Evolutionary conservation across 2,888 invertebrate species (phyloP).

Genomic region (Bedellia somnulentella): DNA sequence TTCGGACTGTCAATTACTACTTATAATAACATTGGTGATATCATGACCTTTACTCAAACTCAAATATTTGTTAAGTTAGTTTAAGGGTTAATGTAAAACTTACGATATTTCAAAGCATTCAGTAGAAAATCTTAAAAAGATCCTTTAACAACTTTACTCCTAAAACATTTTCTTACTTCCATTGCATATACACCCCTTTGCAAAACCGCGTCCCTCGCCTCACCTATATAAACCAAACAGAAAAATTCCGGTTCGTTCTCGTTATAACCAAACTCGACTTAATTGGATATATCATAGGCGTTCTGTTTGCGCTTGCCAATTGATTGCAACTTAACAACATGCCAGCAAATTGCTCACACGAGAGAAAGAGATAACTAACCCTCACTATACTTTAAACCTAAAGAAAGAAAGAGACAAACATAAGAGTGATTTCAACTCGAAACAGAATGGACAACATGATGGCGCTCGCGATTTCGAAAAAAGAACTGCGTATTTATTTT

Average conservation of each 20-base stretch:
- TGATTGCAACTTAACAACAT: conserved; percentile 61
- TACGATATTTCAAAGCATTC: too few relatives aligned
- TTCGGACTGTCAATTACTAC: too few relatives aligned
- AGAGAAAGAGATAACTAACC: conserved; percentile 20
- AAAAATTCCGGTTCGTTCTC: conserved; percentile 2
- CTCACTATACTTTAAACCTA: neutral
- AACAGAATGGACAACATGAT: conserved; percentile 22
- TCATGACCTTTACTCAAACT: too few relatives aligned
- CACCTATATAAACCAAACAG: too few relatives aligned
- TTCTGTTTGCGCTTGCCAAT: conserved; percentile 61
- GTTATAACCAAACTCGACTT: conserved; percentile 11
- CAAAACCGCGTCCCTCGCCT: too few relatives aligned
- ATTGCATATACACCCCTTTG: too few relatives aligned
- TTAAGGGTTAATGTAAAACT: too few relatives aligned
- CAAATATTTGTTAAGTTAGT: too few relatives aligned
- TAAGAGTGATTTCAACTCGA: conserved; percentile 8
- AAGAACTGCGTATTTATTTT: conserved; percentile 9
- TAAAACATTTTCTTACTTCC: too few relatives aligned
- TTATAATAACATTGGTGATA: too few relatives aligned
- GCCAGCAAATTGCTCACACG: conserved; percentile 49
- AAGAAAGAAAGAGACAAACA: conserved; percentile 15
- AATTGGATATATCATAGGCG: conserved; percentile 63
- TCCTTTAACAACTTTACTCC: too few relatives aligned
- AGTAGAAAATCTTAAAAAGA: too few relatives aligned
- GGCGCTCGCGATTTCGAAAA: conserved; percentile 28